Evolutionary conservation across 2,113 vertebrate species (phyloP).

Genomic region (Eubucco bourcierii): DNA sequence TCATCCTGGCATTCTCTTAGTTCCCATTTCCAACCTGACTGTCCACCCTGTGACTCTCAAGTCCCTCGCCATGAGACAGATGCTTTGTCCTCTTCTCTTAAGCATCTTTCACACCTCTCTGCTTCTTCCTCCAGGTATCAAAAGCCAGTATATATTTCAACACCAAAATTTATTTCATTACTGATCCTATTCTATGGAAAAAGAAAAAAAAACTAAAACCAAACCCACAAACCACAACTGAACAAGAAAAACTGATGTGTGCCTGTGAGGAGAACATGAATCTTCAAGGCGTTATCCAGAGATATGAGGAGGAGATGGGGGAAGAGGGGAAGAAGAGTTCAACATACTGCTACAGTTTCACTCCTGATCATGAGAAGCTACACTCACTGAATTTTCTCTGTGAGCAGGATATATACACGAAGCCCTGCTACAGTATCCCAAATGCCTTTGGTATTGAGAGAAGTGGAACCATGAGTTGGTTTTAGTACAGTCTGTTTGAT

Average conservation of each 20-base stretch:
- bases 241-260: not conserved
- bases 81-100: not conserved
- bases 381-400: not conserved
- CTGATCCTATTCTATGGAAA: not conserved
- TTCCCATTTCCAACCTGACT: not conserved
- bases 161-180: not conserved
- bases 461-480: not conserved
- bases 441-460: not conserved
- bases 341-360: not conserved
- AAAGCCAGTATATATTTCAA: not conserved
- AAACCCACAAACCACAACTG: not conserved
- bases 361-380: not conserved
- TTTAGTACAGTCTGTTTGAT: not conserved
- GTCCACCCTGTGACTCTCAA: not conserved
- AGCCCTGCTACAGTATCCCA: not conserved
- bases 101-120: not conserved
- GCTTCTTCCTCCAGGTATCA: not conserved
- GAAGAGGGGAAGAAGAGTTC: not conserved
- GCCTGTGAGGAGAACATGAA: not conserved
- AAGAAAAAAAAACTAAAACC: not conserved
- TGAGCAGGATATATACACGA: not conserved
- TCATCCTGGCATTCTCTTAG: not conserved
- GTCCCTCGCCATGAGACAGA: not conserved
- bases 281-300: not conserved
- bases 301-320: rapidly evolving